Evolutionary conservation across 2,888 invertebrate species (phyloP).

Genomic region (Cataglyphis altisquamis): DNA sequence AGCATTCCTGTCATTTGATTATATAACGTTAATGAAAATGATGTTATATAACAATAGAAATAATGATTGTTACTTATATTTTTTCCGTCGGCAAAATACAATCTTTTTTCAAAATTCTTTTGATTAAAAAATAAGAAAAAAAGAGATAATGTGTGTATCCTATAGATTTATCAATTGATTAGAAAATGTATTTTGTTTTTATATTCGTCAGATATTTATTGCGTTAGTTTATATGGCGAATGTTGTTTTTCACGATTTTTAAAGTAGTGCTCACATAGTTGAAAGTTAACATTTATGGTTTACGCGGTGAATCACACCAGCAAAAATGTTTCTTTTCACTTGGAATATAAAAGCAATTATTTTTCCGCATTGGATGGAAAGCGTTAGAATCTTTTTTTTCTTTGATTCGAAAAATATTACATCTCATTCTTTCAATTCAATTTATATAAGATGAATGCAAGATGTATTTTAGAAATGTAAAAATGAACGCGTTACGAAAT

Average conservation of each 20-base stretch:
- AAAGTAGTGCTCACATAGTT: neutral
- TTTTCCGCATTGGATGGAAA: neutral
- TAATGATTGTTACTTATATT: neutral
- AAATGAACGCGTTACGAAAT: neutral
- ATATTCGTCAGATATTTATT: neutral
- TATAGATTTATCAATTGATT: neutral
- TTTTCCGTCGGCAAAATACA: neutral
- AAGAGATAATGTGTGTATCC: neutral
- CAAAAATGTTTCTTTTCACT: neutral
- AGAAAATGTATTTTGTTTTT: neutral
- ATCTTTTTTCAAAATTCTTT: neutral
- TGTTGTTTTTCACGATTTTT: neutral
- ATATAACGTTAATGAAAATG: neutral
- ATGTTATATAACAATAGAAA: neutral
- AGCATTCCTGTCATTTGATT: neutral
- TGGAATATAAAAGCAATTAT: neutral
- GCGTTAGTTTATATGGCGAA: neutral
- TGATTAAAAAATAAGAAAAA: neutral
- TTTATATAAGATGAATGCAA: neutral
- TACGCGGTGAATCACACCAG: neutral
- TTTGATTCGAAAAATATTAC: neutral
- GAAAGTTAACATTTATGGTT: slow-evolving; percentile 7
- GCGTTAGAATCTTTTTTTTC: neutral
- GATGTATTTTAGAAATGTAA: neutral
- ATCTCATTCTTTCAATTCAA: neutral